Conservation (phyloP, 2,888 invertebrate genomes). For the Conomelus anceps region DNA sequence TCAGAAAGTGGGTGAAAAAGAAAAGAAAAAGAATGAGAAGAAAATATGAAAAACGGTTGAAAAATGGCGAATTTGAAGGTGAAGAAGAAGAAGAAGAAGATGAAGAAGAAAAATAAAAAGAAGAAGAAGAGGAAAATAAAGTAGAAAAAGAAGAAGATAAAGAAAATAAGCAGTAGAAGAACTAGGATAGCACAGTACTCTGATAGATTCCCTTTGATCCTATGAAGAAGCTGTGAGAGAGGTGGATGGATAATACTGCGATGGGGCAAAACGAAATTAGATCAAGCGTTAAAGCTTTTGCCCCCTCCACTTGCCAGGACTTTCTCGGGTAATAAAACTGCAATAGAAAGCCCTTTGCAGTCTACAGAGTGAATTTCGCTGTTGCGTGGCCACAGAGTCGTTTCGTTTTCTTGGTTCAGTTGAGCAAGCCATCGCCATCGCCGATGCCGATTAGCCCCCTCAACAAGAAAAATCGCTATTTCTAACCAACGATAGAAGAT, state of each 20-base stretch:
- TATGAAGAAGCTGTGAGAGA: not conserved
- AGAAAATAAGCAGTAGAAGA: too few relatives aligned
- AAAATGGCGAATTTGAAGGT: not conserved
- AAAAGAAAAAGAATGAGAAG: not conserved
- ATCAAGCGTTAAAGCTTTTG: not conserved
- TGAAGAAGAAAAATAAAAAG: not conserved
- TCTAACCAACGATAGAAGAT: not conserved
- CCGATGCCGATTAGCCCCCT: not conserved
- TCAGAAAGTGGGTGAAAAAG: not conserved
- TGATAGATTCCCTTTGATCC: not conserved
- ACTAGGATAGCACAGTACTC: too few relatives aligned
- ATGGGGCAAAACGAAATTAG: not conserved
- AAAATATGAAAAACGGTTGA: not conserved
- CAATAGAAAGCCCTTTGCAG: not conserved
- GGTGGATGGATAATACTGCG: not conserved
- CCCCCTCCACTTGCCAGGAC: not conserved
- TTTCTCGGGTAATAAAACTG: not conserved
- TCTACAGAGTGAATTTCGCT: not conserved
- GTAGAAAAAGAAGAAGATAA: not conserved
- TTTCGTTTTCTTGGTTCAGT: not conserved
- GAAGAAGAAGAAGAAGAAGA: not conserved
- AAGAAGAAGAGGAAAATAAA: too few relatives aligned
- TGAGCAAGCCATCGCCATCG: not conserved
- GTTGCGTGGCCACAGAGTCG: not conserved
- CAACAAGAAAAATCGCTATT: not conserved